phyloP scores from a whole-genome alignment of 2,888 invertebrate genomes.

The Synergus itoensis region DNA sequence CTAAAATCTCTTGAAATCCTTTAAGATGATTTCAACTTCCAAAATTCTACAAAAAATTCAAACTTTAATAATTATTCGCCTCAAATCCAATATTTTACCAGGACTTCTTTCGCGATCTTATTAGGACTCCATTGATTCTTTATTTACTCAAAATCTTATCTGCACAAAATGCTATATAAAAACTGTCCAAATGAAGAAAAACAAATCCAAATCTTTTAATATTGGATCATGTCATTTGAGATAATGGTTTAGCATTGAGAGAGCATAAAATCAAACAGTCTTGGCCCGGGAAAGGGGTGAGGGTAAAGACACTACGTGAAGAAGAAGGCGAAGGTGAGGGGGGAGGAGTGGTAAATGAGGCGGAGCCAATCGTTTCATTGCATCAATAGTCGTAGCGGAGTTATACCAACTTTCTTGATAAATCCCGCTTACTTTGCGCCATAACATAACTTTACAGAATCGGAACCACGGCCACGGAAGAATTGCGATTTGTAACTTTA shows the following conservation, averaged over 20 bases:
- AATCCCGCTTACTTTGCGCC: slow-evolving; percentile 77
- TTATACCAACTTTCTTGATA: slow-evolving; percentile 78
- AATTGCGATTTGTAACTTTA: slow-evolving; percentile 78
- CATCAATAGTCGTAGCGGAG: slow-evolving; percentile 77
- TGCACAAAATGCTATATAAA: too few species aligned
- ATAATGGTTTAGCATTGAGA: slow-evolving; percentile 10
- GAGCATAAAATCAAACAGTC: slow-evolving; percentile 32
- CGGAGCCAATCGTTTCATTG: slow-evolving; percentile 78
- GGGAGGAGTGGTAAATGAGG: slow-evolving; percentile 72
- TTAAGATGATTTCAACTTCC: too few species aligned
- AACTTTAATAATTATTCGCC: too few species aligned
- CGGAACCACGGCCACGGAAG: slow-evolving; percentile 77
- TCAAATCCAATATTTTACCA: too few species aligned
- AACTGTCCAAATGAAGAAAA: too few species aligned
- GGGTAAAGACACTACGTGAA: slow-evolving; percentile 43
- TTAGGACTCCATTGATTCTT: too few species aligned
- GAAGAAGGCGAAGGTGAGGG: slow-evolving; percentile 26
- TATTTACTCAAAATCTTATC: too few species aligned
- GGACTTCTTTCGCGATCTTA: too few species aligned
- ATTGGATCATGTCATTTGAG: background rate
- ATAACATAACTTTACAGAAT: slow-evolving; percentile 78
- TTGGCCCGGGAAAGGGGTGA: slow-evolving; percentile 51
- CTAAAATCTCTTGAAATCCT: too few species aligned
- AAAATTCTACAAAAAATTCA: too few species aligned
- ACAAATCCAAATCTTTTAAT: too few species aligned